phyloP scores from a whole-genome alignment of 2,113 vertebrate genomes.

The Perognathus longimembris region DNA sequence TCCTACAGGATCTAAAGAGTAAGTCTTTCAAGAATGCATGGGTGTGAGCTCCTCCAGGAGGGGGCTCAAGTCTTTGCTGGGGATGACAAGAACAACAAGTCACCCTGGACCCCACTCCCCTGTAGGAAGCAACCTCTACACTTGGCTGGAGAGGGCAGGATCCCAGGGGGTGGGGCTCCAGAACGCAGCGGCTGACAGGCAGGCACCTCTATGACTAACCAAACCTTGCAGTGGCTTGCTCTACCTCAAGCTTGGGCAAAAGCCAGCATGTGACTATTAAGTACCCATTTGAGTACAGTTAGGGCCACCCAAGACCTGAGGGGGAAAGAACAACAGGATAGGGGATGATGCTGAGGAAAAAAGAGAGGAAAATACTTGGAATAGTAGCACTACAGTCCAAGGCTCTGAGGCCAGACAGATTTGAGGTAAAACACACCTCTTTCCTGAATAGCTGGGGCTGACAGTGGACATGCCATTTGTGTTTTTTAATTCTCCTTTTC shows the following conservation, averaged over 20 bases:
- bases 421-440: neutral
- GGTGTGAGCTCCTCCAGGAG: neutral
- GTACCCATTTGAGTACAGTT: neutral
- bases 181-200: neutral
- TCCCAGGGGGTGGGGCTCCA: neutral
- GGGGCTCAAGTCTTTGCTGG: too few species aligned
- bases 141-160: neutral
- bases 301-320: neutral
- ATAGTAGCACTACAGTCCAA: neutral
- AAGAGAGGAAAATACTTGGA: neutral
- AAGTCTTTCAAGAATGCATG: neutral
- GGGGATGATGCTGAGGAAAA: fast-evolving
- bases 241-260: neutral
- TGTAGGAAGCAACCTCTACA: neutral
- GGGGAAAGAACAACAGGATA: neutral
- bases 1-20: neutral
- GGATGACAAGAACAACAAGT: neutral
- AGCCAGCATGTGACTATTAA: neutral
- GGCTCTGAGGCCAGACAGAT: neutral
- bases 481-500: neutral
- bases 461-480: neutral
- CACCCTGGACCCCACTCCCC: neutral
- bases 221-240: neutral
- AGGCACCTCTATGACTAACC: neutral
- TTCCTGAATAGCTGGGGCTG: neutral